Base-by-base conservation (phyloP, 1,140 invertebrate species). In the Aphelinus certus region DNA sequence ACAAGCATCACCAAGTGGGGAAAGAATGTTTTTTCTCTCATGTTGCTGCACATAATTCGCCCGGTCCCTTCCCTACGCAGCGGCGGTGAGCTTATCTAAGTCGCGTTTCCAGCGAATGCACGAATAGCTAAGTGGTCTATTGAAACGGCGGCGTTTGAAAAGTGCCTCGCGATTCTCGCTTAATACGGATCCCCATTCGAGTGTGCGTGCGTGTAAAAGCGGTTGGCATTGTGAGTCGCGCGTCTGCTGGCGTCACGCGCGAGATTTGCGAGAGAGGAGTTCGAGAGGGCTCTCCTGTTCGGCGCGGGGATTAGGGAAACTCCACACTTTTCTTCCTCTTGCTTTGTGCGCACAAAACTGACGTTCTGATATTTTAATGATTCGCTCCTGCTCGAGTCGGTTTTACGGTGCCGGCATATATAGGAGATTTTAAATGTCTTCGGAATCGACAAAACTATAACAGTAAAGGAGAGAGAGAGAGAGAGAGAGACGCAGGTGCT, bases 111-210 rank as follows among this genome's bases (percentile, higher is more conserved):
- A 26, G 26, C 0, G 26, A 26, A 26, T 26, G 71, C 73, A 78
- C 78, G 71, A 76, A 69, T 76, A 76, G 79, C 79, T 83, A 83
- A 83, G 82, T 82, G 82, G 79, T 79, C 80, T 81, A 83, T 83
- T 83, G 81, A 83, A 48, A 57, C 65, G 6, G 5, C n/a, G 1
- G 26, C 58, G 58, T 65, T 43, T 65, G 10, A 53, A 53, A 63
- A 63, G 61, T 63, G 46, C 46, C 42, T 6, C 63, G 63, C 26
- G 10, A 51, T 43, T 63, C 61, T 47, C 5, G 63, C 63, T 53
- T 53, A 42, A 65, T 65, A 47, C 63, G 51, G 63, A 65, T 65
- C 51, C 51, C 43, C 47, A 47, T 53, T 26, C 51, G 46, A 57
- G 46, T 57, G 26, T 26, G 26, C 26, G 26, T 26, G 26, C 26